Evolutionary conservation across 1,140 invertebrate species (phyloP).

Genomic region (Lucilia cuprina): DNA sequence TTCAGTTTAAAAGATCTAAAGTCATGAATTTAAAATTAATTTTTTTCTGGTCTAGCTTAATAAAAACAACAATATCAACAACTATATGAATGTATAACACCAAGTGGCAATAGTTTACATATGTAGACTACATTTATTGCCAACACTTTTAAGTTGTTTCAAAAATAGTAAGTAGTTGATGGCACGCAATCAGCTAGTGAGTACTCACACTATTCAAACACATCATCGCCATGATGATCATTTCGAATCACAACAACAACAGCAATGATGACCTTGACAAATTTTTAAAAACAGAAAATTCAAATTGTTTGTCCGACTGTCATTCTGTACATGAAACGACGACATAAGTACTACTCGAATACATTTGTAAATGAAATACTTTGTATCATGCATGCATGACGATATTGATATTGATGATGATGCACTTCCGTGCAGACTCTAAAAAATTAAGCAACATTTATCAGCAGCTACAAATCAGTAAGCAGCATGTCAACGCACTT

Average conservation of each 20-base stretch:
- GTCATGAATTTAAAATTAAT: no score
- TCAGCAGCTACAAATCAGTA: background rate
- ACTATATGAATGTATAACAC: background rate
- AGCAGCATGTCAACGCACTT: background rate
- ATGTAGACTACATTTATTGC: background rate
- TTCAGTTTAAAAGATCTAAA: no score
- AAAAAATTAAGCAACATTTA: background rate
- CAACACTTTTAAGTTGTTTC: background rate
- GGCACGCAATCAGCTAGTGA: background rate
- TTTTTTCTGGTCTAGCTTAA: background rate
- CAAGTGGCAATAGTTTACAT: background rate
- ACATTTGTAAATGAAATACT: background rate
- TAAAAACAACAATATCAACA: background rate
- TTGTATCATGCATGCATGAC: background rate
- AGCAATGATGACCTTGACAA: background rate
- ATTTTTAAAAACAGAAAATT: background rate
- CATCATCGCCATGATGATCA: background rate
- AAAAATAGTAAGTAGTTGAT: no score
- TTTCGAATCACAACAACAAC: background rate
- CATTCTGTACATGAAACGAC: background rate
- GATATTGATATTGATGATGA: background rate
- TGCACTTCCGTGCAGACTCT: background rate
- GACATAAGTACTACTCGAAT: background rate
- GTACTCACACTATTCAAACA: background rate
- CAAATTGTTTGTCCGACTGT: background rate